Evolutionary conservation across 2,113 vertebrate genomes (phyloP), one percentile per base, ranked within the genome.

Genomic region (Ammodytes marinus): DNA sequence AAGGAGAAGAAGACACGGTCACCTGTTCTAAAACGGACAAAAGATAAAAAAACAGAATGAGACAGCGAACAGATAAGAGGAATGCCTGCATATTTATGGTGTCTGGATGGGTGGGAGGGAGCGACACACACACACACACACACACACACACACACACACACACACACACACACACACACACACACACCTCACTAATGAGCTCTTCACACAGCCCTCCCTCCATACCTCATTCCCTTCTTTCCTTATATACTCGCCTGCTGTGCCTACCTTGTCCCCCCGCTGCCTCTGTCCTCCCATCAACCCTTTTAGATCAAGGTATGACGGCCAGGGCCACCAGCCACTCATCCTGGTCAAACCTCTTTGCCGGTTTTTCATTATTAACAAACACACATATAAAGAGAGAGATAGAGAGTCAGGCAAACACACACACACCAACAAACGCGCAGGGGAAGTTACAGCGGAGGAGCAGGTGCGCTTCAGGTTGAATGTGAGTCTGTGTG

Each of bases 101-200:
- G 77, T 82, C 42, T 84, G 75, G 69, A 63, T 88, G 82, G 86
- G 74, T 86, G 71, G 76, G 80, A 82, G 72, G 69, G 52, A 78
- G 49, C 52, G 39, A 43, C 76, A 65, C 63, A 49, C 17, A 64
- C 76, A 65, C 63, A 49, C 17, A 64, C 27, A 27, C 27, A 27
- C 27, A 27, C 40, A 35, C 49, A 66, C 58, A 75, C 69, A 67
- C 53, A 57, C 8, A 71, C 72, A 58, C 47, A 78, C 55, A 75
- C 35, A 50, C 49, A 76, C 49, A 59, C 58, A 74, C 66, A 63
- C 52, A n/a, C 46, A 60, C 67, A 17, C 75, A 55, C 54, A 14
- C 27, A 57, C 54, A 53, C 67, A 46, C 61, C 27, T 43, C 46
- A 9, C 84, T 80, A 91, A 93, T 73, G 70, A 83, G 82, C 72